Percentiles rank a stretch among this genome's conserved stretches.
phyloP scores from a whole-genome alignment of 2,888 invertebrate species.

The Galerucella calmariensis region DNA sequence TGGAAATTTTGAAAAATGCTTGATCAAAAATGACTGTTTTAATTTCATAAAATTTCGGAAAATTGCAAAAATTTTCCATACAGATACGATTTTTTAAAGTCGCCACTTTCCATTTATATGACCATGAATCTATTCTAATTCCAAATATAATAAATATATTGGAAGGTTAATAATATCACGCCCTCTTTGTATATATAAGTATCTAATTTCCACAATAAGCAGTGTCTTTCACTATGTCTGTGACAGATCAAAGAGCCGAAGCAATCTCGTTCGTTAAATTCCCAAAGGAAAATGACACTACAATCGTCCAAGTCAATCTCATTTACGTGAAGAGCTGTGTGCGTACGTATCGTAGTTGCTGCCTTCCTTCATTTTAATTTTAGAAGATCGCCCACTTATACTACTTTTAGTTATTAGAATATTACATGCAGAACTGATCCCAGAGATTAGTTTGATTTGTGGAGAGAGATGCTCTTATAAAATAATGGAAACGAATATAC shows the following conservation, averaged over 20 bases:
- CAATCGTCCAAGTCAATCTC: constrained; percentile 24
- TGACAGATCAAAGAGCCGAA: constrained; percentile 26
- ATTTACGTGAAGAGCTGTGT: constrained; percentile 27
- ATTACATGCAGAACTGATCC: constrained; percentile 30
- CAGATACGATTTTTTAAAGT: too few species aligned
- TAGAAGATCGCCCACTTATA: constrained; percentile 26
- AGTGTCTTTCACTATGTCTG: constrained; percentile 9
- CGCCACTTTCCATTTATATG: too few species aligned
- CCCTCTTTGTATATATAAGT: constrained; percentile 3
- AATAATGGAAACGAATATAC: constrained; percentile 4
- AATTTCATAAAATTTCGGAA: too few species aligned
- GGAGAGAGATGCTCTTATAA: constrained; percentile 11
- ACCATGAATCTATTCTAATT: too few species aligned
- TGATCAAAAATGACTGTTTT: too few species aligned
- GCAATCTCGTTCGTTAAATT: constrained; percentile 31
- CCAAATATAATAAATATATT: not conserved
- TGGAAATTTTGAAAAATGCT: too few species aligned
- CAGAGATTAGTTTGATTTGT: constrained; percentile 30
- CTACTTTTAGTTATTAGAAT: constrained; percentile 28
- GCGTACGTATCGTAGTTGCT: not conserved
- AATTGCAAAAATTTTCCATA: too few species aligned
- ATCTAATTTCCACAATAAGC: constrained; percentile 27
- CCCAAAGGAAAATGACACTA: constrained; percentile 36
- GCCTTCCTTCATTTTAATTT: constrained; percentile 20
- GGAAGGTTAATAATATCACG: not conserved